Evolutionary conservation across 2,113 vertebrate species (phyloP).

Genomic region (Cichladusa arquata): DNA sequence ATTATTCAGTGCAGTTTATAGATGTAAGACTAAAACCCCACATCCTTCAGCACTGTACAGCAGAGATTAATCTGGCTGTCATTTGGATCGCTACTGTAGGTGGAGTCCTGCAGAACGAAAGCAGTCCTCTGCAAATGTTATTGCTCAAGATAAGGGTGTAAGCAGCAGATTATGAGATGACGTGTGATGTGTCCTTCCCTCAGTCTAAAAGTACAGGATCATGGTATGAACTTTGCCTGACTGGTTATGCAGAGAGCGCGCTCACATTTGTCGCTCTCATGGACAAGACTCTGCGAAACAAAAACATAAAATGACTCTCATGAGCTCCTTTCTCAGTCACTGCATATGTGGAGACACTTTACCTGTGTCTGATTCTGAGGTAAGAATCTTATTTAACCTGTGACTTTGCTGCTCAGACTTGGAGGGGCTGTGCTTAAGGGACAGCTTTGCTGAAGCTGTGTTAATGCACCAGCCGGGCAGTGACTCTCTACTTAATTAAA

Average conservation of each 20-base stretch:
- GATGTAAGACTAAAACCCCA: background rate
- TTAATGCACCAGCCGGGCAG: background rate
- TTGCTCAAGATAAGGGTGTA: conserved; percentile 65
- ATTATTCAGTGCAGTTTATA: background rate
- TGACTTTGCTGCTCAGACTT: background rate
- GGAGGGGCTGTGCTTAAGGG: background rate
- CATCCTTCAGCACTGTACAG: background rate
- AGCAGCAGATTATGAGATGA: conserved; percentile 44
- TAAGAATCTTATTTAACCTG: conserved; percentile 53
- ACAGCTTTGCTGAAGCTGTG: background rate
- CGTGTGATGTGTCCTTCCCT: conserved; percentile 44
- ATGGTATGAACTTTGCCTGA: conserved; percentile 30
- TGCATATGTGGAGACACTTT: conserved; percentile 76
- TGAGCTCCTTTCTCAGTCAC: conserved; percentile 80
- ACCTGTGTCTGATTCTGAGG: conserved; percentile 72
- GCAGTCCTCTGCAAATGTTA: conserved; percentile 44
- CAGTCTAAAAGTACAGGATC: conserved; percentile 66
- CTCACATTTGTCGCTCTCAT: background rate
- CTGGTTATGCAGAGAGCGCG: background rate
- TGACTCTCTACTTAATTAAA: background rate
- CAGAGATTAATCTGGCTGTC: background rate
- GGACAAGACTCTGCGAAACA: background rate
- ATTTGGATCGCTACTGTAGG: background rate
- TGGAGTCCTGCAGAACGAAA: conserved; percentile 19
- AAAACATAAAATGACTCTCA: conserved; percentile 40